Base-by-base conservation (phyloP, 2,113 vertebrate genomes). In the Oreocharis arfaki region DNA sequence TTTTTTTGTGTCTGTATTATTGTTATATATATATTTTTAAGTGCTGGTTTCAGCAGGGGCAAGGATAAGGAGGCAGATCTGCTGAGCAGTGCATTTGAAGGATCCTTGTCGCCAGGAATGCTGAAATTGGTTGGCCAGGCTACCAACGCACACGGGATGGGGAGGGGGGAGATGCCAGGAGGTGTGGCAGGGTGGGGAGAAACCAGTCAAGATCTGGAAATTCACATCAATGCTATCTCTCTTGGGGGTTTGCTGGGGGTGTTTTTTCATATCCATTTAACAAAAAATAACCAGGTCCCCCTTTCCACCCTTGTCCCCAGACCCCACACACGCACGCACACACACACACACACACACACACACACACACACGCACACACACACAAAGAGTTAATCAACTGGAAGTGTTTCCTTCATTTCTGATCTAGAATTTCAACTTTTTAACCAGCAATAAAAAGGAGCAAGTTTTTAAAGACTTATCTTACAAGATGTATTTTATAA, bases 401-500 rank as follows among this genome's bases (percentile, higher is more conserved):
- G 97, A 97, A 97, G 95, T 94, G 89, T 98, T 97, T 98, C 96
- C 97, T 96, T 97, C 96, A 59, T 94, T 97, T 96, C 95, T 98
- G 97, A 98, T 97, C 96, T 90, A 95, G 95, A 98, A 93, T 95
- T 97, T 97, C 97, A 95, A 97, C 97, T 96, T 82, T 82, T 98
- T 98, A 98, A 98, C 98, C 97, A 96, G 88, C 94, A 96, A 89
- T 96, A 97, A 98, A 98, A 97, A 97, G 88, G 93, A 97, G 97
- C 97, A 96, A 92, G 94, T 97, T 97, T 98, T 97, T 97, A 98
- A 81, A 97, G 97, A 96, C 98, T 98, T 96, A 98, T 97, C 97
- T 98, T 97, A 97, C 94, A 97, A 97, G 97, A 91, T 97, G 97
- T 98, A 96, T 98, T 98, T 98, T 98, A 98, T 98, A 98, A 98